Percentiles rank a stretch among this genome's conserved stretches.
phyloP scores from a whole-genome alignment of 2,888 invertebrate species.

The Dione juno region DNA sequence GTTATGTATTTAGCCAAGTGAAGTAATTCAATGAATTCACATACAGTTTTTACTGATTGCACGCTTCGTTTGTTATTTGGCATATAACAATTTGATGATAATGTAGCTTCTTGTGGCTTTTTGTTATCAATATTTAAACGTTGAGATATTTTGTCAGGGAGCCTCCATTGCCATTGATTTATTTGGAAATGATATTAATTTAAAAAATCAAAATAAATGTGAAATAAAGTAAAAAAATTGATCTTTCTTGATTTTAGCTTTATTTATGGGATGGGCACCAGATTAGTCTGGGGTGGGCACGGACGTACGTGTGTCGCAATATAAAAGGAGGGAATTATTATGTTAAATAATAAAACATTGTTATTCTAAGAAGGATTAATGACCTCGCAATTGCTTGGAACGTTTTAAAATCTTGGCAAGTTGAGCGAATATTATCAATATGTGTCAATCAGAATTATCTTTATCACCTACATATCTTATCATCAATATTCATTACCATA shows the following conservation, averaged over 20 bases:
- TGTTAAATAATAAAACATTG: not conserved
- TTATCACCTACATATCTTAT: slow-evolving; percentile 10
- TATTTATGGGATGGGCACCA: too few species aligned
- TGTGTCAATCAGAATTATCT: slow-evolving; percentile 29
- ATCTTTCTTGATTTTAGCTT: too few species aligned
- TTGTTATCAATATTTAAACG: slow-evolving; percentile 34
- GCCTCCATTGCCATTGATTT: too few species aligned
- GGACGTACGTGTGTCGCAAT: not conserved
- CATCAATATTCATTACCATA: not conserved
- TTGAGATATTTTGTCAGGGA: too few species aligned
- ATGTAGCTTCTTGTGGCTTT: slow-evolving; percentile 20
- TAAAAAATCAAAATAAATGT: too few species aligned
- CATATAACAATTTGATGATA: slow-evolving; percentile 32
- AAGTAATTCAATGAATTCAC: slow-evolving; percentile 34
- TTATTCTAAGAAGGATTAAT: not conserved
- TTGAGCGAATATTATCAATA: slow-evolving; percentile 19
- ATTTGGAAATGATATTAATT: too few species aligned
- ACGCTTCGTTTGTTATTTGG: slow-evolving; percentile 34
- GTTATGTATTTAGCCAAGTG: slow-evolving; percentile 14
- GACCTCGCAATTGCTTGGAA: not conserved
- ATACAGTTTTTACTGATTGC: slow-evolving; percentile 36
- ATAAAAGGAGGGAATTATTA: not conserved
- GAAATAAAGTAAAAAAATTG: too few species aligned
- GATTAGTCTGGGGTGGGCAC: too few species aligned
- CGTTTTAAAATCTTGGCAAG: not conserved